Evolutionary conservation across 2,888 invertebrate genomes (phyloP).

Genomic region (Sphinx pinastri): DNA sequence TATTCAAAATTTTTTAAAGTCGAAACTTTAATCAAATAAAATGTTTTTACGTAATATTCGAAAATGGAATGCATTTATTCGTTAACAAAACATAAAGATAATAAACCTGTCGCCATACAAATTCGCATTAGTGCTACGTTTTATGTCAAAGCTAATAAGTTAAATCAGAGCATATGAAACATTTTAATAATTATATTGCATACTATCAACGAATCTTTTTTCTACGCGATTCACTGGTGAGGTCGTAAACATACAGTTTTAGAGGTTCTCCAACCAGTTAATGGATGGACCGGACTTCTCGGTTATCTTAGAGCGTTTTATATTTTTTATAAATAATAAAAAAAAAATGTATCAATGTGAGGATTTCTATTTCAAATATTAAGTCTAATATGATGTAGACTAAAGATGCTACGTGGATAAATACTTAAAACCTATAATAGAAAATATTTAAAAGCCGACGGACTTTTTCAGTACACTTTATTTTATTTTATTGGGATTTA

Average conservation of each 20-base stretch:
- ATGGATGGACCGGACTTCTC: conserved; percentile 16
- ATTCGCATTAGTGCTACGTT: conserved; percentile 16
- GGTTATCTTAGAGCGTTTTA: conserved; percentile 16
- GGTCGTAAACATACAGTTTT: conserved; percentile 19
- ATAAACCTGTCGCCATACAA: conserved; percentile 14
- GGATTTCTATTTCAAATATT: background rate
- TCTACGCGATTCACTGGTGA: background rate
- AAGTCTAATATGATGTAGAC: background rate
- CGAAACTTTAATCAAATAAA: too few relatives aligned
- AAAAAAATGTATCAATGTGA: background rate
- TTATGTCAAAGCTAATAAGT: conserved; percentile 16
- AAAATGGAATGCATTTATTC: too few relatives aligned
- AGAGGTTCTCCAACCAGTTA: conserved; percentile 14
- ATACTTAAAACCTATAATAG: too few relatives aligned
- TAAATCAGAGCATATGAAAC: conserved; percentile 9
- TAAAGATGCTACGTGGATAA: background rate
- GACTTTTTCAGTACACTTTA: background rate
- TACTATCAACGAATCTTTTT: conserved; percentile 20
- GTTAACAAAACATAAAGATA: background rate
- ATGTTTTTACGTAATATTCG: too few relatives aligned
- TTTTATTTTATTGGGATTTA: background rate
- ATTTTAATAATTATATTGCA: conserved; percentile 11
- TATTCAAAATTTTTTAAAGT: too few relatives aligned
- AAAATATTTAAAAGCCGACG: too few relatives aligned
- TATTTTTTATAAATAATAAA: conserved; percentile 12